phyloP scores from a whole-genome alignment of 2,797 vertebrate species.

The Centroberyx gerrardi region DNA sequence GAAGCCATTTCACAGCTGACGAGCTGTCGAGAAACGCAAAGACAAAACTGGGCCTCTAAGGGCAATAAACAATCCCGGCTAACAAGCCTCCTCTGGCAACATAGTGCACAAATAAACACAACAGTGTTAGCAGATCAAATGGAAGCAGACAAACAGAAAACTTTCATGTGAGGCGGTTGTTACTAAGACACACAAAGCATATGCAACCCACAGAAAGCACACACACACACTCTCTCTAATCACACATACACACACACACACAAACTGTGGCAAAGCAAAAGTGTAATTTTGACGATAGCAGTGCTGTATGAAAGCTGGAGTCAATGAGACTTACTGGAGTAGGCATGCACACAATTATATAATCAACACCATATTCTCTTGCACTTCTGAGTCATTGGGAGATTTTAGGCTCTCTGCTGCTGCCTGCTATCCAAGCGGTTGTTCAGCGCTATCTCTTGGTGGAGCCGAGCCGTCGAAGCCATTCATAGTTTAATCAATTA shows the following conservation, averaged over 20 bases:
- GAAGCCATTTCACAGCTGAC: constrained; percentile 60
- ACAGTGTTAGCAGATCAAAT: constrained; percentile 64
- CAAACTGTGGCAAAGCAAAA: constrained; percentile 40
- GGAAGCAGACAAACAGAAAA: constrained; percentile 63
- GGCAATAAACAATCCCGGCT: constrained; percentile 68
- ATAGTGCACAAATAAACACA: constrained; percentile 55
- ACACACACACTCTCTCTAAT: constrained; percentile 27
- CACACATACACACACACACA: constrained; percentile 16
- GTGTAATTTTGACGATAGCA: constrained; percentile 57
- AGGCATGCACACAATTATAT: constrained; percentile 73
- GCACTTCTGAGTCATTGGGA: constrained; percentile 56
- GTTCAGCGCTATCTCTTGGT: constrained; percentile 50
- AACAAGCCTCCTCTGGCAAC: constrained; percentile 67
- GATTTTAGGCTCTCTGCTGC: constrained; percentile 52
- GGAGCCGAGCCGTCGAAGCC: constrained; percentile 58
- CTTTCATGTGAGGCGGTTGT: constrained; percentile 53
- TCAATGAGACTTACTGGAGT: constrained; percentile 66
- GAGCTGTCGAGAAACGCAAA: constrained; percentile 59
- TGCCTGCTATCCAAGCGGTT: constrained; percentile 43
- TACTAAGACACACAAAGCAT: constrained; percentile 45
- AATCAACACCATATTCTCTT: constrained; percentile 75
- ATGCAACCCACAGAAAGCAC: background rate
- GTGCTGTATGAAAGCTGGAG: constrained; percentile 53
- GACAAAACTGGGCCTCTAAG: constrained; percentile 57
- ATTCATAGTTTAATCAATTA: constrained; percentile 77